Conservation (phyloP, 1,140 invertebrate species). For the Sminthurides bifidus region DNA sequence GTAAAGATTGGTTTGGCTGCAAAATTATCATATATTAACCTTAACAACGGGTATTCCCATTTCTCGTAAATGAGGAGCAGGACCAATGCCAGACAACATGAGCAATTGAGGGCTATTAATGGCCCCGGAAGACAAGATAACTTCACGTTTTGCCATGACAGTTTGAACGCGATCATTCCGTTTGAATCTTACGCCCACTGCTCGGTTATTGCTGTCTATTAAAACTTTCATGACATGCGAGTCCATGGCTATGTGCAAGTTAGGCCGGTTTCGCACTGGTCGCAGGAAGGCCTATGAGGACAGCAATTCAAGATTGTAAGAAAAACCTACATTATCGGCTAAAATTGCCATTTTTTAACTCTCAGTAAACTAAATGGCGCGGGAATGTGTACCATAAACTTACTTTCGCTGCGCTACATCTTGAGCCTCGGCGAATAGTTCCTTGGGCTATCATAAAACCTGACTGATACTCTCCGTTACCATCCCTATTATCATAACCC, state of each 20-base stretch:
- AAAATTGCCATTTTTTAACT: not conserved
- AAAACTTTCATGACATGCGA: slow-evolving; percentile 38
- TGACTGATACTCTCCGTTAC: slow-evolving; percentile 68
- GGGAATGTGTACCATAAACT: not conserved
- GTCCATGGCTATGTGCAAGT: slow-evolving; percentile 43
- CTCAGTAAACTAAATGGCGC: not conserved
- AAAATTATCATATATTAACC: slow-evolving; percentile 13
- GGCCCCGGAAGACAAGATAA: slow-evolving; percentile 46
- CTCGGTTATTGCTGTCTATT: slow-evolving; percentile 42
- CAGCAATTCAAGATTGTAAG: not conserved
- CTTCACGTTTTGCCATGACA: slow-evolving; percentile 40
- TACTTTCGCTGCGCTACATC: slow-evolving; percentile 82
- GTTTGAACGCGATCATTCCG: slow-evolving; percentile 36
- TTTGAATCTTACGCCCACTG: slow-evolving; percentile 44
- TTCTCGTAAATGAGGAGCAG: slow-evolving; percentile 40
- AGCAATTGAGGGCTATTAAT: slow-evolving; percentile 49
- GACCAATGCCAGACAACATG: slow-evolving; percentile 48
- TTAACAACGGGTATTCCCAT: slow-evolving; percentile 32
- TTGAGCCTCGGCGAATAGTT: slow-evolving; percentile 66
- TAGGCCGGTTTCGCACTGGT: slow-evolving; percentile 42
- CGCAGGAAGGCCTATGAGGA: slow-evolving; percentile 42
- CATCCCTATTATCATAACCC: slow-evolving; percentile 75
- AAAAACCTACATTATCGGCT: not conserved
- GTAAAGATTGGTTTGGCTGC: not conserved
- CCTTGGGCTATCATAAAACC: slow-evolving; percentile 83